Evolutionary conservation across 2,888 invertebrate species (phyloP).

Genomic region (Nycteola revayana): DNA sequence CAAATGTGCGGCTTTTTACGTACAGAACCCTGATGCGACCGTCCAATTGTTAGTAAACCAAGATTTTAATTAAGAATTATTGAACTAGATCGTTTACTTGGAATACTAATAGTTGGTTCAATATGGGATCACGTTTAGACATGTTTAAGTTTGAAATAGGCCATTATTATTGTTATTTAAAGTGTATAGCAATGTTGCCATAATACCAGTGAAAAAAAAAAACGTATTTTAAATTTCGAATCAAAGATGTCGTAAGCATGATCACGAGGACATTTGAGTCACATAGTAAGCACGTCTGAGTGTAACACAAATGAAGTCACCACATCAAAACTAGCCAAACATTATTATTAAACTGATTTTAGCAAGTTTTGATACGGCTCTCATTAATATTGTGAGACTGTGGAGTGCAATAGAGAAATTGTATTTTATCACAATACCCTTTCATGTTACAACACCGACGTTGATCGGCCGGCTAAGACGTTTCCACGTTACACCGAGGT

Average conservation of each 20-base stretch:
- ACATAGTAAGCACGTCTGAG: constrained; percentile 35
- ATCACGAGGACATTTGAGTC: constrained; percentile 41
- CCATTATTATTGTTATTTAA: constrained; percentile 33
- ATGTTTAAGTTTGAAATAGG: constrained; percentile 38
- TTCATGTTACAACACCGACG: constrained; percentile 40
- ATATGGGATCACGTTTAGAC: constrained; percentile 41
- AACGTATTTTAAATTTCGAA: constrained; percentile 19
- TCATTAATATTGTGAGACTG: constrained; percentile 30
- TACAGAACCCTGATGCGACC: constrained; percentile 31
- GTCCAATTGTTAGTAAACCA: constrained; percentile 34
- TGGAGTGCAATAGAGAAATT: constrained; percentile 24
- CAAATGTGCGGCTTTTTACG: constrained; percentile 22
- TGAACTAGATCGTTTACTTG: constrained; percentile 11
- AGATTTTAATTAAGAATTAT: constrained; percentile 17
- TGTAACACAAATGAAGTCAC: constrained; percentile 29
- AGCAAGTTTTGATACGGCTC: too few species aligned
- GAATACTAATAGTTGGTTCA: constrained; percentile 36
- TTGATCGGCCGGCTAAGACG: constrained; percentile 30
- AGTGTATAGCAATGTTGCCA: constrained; percentile 41
- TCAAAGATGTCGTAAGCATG: constrained; percentile 41
- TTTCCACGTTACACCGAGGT: constrained; percentile 33
- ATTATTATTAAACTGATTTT: too few species aligned
- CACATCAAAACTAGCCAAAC: too few species aligned
- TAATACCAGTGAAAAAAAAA: constrained; percentile 29
- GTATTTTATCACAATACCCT: constrained; percentile 38